phyloP scores from a whole-genome alignment of 2,888 invertebrate genomes.

The Epirrita christyi region DNA sequence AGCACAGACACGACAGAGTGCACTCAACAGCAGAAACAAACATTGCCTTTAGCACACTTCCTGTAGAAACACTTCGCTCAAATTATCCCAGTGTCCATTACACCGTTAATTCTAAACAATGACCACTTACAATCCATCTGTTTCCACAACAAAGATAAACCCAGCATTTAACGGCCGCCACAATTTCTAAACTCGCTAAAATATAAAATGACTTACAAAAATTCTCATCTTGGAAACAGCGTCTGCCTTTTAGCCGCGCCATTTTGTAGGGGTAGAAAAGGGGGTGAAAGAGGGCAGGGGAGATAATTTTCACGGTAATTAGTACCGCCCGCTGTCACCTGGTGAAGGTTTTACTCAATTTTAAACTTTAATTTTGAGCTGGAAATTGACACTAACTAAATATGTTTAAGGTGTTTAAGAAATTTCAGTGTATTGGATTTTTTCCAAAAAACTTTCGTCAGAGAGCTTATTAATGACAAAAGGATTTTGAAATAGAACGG shows the following conservation, averaged over 20 bases:
- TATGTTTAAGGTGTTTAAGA: no score
- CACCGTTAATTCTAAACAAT: slow-evolving; percentile 3
- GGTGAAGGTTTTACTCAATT: slow-evolving; percentile 28
- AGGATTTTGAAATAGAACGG: no score
- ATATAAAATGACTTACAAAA: slow-evolving; percentile 36
- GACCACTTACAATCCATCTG: slow-evolving; percentile 7
- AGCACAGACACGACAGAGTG: no score
- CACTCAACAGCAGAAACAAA: no score
- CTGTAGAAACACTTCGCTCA: no score
- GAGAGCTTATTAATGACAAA: no score
- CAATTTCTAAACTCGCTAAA: slow-evolving; percentile 26
- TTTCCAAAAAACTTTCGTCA: no score
- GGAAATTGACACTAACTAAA: slow-evolving; percentile 1
- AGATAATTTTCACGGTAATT: slow-evolving; percentile 48
- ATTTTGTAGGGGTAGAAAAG: slow-evolving; percentile 17
- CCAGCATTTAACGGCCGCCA: slow-evolving; percentile 18
- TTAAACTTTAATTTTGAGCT: slow-evolving; percentile 24
- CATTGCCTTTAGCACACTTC: no score
- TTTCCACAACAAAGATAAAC: slow-evolving; percentile 19
- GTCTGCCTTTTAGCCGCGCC: slow-evolving; percentile 31
- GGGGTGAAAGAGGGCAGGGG: slow-evolving; percentile 12
- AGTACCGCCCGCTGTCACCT: slow-evolving; percentile 42
- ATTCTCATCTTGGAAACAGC: slow-evolving; percentile 30
- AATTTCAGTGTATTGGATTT: no score
- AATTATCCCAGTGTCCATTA: background rate